Evolutionary conservation across 1,140 invertebrate species (phyloP).

Genomic region (Monochamus saltuarius): DNA sequence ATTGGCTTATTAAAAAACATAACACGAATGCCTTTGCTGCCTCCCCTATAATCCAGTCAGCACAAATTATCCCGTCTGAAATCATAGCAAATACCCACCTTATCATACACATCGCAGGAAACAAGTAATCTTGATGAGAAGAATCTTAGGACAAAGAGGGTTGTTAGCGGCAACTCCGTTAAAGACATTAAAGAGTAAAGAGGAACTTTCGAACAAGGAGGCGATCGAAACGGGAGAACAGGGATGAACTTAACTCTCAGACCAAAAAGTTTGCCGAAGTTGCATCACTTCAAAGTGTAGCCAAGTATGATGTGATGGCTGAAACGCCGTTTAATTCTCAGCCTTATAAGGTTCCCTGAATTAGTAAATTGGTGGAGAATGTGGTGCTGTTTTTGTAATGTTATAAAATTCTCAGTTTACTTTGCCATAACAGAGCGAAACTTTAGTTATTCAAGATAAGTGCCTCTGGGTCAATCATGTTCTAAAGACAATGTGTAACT

Average conservation of each 20-base stretch:
- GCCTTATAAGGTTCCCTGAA: neutral
- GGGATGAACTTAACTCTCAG: conserved; percentile 2
- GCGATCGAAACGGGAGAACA: neutral
- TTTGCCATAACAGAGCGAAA: no score
- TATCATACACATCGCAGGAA: neutral
- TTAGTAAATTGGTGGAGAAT: no score
- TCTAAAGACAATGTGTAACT: no score
- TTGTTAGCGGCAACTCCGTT: conserved; percentile 21
- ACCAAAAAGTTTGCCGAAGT: conserved; percentile 8
- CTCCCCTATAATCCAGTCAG: no score
- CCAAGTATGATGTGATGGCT: conserved; percentile 17
- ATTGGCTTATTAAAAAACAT: no score
- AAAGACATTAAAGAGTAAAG: conserved; percentile 13
- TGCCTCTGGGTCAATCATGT: no score
- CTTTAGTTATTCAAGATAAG: no score
- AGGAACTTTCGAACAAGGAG: conserved; percentile 1
- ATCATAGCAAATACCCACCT: no score
- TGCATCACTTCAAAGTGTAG: conserved; percentile 23
- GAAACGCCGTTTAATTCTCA: neutral
- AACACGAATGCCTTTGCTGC: no score
- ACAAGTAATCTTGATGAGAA: conserved; percentile 10
- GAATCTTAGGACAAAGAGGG: conserved; percentile 18
- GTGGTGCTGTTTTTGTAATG: no score
- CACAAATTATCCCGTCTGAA: no score
- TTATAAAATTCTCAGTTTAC: no score